Evolutionary conservation across 2,888 invertebrate genomes (phyloP), one percentile per base, ranked within the genome.

Genomic region (Caenorhabditis wallacei): DNA sequence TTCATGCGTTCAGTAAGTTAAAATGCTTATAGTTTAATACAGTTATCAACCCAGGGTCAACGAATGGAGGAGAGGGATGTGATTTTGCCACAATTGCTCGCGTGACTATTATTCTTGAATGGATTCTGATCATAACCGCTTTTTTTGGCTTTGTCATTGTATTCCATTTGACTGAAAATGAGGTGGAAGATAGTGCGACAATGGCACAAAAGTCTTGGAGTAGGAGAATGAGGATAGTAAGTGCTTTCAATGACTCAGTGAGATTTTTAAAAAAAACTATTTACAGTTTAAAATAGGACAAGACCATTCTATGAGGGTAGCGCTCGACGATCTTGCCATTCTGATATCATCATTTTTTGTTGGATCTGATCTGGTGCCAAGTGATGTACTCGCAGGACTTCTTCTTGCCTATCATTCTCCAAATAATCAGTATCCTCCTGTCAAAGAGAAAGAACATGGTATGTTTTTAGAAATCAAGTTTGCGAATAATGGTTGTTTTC

Each of bases 331-430:
- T 43, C 85, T 91, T 35, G 91, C 91, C 10, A 78, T 79, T n/a
- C 76, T 91, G 46, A 81, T 91, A 35, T 88, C 91, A 5, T 84
- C 89, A n/a, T 91, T 92, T 78, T 91, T 92, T 70, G 86, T 85
- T n/a, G 89, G 87, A 35, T 54, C 84, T 8, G 96, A 97, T 92
- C 93, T 96, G 51, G 96, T 97, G 0, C 95, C 96, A 0, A 95
- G 96, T 0, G 97, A 97, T 92, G 94, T 96, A 18, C 95, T 96
- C 74, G 96, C 96, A 13, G 97, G 96, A 13, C 95, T 96, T 89
- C 95, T 97, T 24, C 94, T 97, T n/a, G 94, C 96, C 4, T 94
- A 90, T 56, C 88, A 89, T 72, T 88, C 88, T 1, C 88, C 88
- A 2, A 63, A 63, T 54, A 89, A 89, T 68, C 84, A 78, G 22